phyloP scores from a whole-genome alignment of 2,113 vertebrate genomes.

The Peucedramus taeniatus region DNA sequence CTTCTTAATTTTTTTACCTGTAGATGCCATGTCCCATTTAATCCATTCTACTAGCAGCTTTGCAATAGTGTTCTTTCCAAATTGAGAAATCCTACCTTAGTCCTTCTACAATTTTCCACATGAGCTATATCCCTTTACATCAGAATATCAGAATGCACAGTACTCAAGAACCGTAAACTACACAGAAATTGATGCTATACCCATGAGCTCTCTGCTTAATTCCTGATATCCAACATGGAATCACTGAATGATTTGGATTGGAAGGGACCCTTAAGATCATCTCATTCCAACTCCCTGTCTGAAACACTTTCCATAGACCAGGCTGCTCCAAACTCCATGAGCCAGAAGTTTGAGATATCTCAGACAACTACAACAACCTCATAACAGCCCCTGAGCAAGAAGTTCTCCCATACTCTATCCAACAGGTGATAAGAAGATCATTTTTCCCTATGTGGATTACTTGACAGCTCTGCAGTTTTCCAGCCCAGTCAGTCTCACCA shows the following conservation, averaged over 20 bases:
- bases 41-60: neutral
- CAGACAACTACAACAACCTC: neutral
- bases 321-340: neutral
- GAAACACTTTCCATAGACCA: neutral
- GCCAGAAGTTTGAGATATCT: neutral
- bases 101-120: neutral
- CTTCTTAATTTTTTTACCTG: neutral
- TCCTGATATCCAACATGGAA: neutral
- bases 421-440: neutral
- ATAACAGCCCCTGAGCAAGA: neutral
- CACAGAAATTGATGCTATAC: neutral
- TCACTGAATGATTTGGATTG: neutral
- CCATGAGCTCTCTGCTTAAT: neutral
- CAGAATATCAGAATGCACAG: neutral
- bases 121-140: neutral
- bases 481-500: neutral
- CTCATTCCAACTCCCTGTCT: neutral
- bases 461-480: neutral
- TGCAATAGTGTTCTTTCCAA: neutral
- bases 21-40: neutral
- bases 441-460: neutral
- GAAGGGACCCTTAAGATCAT: neutral
- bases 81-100: neutral
- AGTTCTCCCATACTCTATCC: neutral
- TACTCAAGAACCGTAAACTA: neutral